Conservation (phyloP, 2,888 invertebrate species). For the Acleris sparsana region DNA sequence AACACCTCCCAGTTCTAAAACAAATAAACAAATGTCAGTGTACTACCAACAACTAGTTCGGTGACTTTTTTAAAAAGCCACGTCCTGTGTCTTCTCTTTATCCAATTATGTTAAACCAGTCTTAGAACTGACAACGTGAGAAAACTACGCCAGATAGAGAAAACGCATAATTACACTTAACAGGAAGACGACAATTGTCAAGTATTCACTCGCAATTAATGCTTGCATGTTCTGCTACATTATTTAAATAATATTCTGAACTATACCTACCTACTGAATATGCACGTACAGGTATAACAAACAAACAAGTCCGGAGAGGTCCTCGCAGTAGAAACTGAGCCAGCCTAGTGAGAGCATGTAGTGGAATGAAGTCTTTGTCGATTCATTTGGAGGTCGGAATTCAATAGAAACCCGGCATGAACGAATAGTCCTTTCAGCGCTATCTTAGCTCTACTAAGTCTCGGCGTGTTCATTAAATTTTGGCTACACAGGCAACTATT, state of each 20-base stretch:
- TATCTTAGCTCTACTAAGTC: slow-evolving; percentile 16
- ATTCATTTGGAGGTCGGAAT: slow-evolving; percentile 14
- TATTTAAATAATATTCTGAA: no score
- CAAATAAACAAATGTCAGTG: slow-evolving; percentile 26
- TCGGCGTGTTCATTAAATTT: slow-evolving; percentile 24
- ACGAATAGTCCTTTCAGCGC: slow-evolving; percentile 29
- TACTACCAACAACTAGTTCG: background rate
- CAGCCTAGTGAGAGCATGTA: slow-evolving; percentile 21
- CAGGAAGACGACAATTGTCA: no score
- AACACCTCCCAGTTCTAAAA: slow-evolving; percentile 96
- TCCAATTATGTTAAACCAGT: slow-evolving; percentile 28
- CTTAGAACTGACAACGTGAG: slow-evolving; percentile 18
- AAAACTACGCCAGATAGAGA: slow-evolving; percentile 7
- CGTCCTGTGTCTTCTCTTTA: slow-evolving; percentile 28
- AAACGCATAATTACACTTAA: no score
- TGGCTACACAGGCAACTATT: slow-evolving; percentile 8
- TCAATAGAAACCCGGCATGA: slow-evolving; percentile 18
- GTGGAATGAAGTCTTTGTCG: slow-evolving; percentile 24
- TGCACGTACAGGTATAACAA: no score
- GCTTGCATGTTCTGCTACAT: no score
- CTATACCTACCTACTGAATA: no score
- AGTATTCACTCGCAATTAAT: no score
- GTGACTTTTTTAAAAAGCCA: slow-evolving; percentile 6
- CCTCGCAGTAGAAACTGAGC: background rate
- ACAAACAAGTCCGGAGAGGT: no score